A percentile compares a stretch with the other conserved stretches of the same genome.
phyloP scores from a whole-genome alignment of 2,797 vertebrate species.

The Diplodus sargus region DNA sequence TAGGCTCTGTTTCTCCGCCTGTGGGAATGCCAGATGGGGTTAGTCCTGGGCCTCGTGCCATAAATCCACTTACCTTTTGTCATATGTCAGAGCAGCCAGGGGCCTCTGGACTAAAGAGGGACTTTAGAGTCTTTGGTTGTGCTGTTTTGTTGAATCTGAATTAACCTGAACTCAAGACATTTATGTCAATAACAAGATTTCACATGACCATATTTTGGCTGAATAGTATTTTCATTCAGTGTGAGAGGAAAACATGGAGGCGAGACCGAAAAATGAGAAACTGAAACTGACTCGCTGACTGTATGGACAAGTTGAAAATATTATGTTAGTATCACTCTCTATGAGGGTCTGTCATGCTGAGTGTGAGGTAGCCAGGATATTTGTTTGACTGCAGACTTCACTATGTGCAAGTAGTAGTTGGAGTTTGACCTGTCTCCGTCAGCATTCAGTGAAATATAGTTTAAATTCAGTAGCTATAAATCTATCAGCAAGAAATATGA shows the following conservation, averaged over 20 bases:
- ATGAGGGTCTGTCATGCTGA: constrained; percentile 12
- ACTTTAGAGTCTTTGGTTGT: constrained; percentile 23
- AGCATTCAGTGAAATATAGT: background rate
- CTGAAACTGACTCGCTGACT: constrained; percentile 43
- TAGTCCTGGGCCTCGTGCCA: constrained; percentile 52
- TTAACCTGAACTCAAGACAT: constrained; percentile 10
- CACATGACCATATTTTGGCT: constrained; percentile 24
- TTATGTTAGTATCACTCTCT: constrained; percentile 57
- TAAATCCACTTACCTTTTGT: constrained; percentile 23
- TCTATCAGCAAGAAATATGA: constrained; percentile 2
- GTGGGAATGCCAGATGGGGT: constrained; percentile 58
- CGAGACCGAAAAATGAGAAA: constrained; percentile 9
- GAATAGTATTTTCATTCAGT: constrained; percentile 23
- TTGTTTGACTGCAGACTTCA: background rate
- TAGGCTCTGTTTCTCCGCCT: constrained; percentile 40
- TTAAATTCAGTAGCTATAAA: background rate
- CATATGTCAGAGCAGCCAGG: constrained; percentile 12
- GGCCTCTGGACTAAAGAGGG: constrained; percentile 45
- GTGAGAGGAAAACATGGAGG: constrained; percentile 34
- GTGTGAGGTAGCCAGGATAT: background rate
- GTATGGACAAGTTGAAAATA: constrained; percentile 49
- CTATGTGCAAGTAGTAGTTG: background rate
- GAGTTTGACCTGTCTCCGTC: constrained; percentile 35
- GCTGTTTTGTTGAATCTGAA: constrained; percentile 44
- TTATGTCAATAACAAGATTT: constrained; percentile 24